Conservation (phyloP, 92 coral and sea anemone species). For the Umimayanthus kanabou region DNA sequence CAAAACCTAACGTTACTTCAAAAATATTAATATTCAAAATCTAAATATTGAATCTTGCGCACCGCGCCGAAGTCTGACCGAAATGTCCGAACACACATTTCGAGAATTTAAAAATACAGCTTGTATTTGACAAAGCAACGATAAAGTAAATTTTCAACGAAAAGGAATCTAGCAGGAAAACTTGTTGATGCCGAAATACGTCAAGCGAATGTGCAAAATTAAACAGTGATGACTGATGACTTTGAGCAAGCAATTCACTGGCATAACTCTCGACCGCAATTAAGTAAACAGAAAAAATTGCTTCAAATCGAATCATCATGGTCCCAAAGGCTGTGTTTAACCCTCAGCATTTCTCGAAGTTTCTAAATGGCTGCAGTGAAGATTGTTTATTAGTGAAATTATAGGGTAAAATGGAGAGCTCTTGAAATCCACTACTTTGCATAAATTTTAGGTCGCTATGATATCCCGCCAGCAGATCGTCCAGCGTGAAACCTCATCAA, state of each 20-base stretch:
- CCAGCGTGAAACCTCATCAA: slow-evolving; percentile 35
- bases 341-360: not conserved
- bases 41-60: not conserved
- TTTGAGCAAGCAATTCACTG: not conserved
- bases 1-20: not conserved
- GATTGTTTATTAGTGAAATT: not conserved
- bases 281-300: slow-evolving; percentile 2
- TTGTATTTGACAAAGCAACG: slow-evolving; percentile 1
- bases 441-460: slow-evolving; percentile 28
- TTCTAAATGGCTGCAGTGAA: not conserved
- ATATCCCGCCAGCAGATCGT: slow-evolving; percentile 28
- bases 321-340: not conserved
- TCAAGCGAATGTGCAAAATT: not conserved
- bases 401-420: not conserved
- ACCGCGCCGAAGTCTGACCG: not conserved
- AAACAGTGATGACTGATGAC: not conserved
- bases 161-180: not conserved
- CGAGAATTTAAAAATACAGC: not conserved
- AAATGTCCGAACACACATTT: not conserved
- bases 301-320: not conserved
- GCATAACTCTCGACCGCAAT: not conserved
- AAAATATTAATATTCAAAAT: slow-evolving; percentile 5
- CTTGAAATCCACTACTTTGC: slow-evolving; percentile 25
- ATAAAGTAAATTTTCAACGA: not conserved
- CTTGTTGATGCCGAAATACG: not conserved